Conservation (phyloP, 2,888 invertebrate genomes). For the Rhyacophila evoluta region DNA sequence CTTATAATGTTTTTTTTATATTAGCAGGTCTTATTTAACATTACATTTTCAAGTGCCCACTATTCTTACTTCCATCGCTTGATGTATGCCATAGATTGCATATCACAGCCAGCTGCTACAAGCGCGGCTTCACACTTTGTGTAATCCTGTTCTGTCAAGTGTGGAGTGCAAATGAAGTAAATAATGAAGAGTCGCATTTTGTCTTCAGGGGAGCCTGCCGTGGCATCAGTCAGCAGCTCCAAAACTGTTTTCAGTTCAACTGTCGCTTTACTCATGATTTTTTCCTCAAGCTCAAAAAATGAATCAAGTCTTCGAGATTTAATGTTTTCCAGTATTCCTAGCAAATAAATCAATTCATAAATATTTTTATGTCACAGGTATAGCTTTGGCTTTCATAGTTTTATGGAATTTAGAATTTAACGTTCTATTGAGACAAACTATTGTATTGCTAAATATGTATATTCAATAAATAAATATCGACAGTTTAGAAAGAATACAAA, state of each 20-base stretch:
- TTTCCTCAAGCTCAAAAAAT: slow-evolving; percentile 98
- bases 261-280: slow-evolving; percentile 90
- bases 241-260: slow-evolving; percentile 83
- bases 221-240: slow-evolving; percentile 88
- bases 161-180: slow-evolving; percentile 87
- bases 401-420: too few relatives aligned
- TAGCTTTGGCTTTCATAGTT: too few relatives aligned
- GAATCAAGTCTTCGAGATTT: slow-evolving; percentile 93
- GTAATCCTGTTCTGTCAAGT: slow-evolving; percentile 84
- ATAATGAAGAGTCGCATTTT: slow-evolving; percentile 95
- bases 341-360: too few relatives aligned
- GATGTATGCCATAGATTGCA: slow-evolving; percentile 88
- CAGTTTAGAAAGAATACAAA: too few relatives aligned
- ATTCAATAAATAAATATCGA: too few relatives aligned
- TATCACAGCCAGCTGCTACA: slow-evolving; percentile 85
- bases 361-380: too few relatives aligned
- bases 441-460: too few relatives aligned
- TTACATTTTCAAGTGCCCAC: too few relatives aligned
- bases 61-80: slow-evolving; percentile 89
- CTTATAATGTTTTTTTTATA: too few relatives aligned
- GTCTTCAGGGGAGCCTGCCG: slow-evolving; percentile 90
- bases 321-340: slow-evolving; percentile 84
- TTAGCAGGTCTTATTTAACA: too few relatives aligned
- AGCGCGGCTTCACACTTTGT: slow-evolving; percentile 86
- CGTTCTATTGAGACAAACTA: too few relatives aligned